phyloP scores from a whole-genome alignment of 2,797 vertebrate genomes.

The Zalophus californianus region DNA sequence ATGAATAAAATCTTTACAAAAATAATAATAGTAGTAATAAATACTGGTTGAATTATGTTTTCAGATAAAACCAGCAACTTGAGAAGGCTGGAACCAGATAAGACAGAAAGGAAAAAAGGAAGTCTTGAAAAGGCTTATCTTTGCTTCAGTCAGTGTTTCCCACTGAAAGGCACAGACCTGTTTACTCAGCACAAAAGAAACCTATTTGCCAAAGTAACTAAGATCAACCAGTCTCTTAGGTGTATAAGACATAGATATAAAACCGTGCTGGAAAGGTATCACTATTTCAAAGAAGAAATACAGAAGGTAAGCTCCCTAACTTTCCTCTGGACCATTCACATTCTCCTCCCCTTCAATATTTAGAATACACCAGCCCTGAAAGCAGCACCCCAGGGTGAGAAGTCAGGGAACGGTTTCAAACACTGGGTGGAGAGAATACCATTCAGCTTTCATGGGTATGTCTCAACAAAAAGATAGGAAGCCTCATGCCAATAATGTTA shows the following conservation, averaged over 20 bases:
- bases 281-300: conserved; percentile 39
- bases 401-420: not conserved
- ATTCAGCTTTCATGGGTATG: not conserved
- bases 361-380: not conserved
- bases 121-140: conserved; percentile 54
- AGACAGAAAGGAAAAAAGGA: conserved; percentile 49
- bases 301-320: not conserved
- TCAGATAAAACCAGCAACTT: conserved; percentile 59
- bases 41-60: conserved; percentile 58
- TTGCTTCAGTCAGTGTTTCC: conserved; percentile 12
- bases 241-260: not conserved
- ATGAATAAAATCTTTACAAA: too few relatives aligned
- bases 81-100: conserved; percentile 54
- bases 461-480: conserved; percentile 42
- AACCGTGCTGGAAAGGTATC: not conserved
- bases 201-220: conserved; percentile 55
- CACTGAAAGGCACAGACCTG: conserved; percentile 43
- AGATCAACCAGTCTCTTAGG: not conserved
- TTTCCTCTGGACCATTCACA: not conserved
- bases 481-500: not conserved
- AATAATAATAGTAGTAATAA: not conserved
- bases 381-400: not conserved
- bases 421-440: not conserved
- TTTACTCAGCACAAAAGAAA: conserved; percentile 62
- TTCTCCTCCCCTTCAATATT: not conserved